Base-by-base conservation (phyloP, 2,797 vertebrate species). In the Silurus aristotelis region DNA sequence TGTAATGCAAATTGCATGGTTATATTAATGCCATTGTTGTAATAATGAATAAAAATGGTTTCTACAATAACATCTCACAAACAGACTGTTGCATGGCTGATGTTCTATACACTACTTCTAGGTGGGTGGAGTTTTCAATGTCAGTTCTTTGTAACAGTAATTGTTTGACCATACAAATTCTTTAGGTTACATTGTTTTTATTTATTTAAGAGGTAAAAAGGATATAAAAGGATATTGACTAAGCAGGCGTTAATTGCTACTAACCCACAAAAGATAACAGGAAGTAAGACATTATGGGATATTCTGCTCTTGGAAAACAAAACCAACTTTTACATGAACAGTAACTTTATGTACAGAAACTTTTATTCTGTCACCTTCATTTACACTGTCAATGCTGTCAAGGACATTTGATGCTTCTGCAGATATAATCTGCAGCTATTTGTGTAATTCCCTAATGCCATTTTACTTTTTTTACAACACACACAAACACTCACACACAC, bases 331-430 rank as follows among this genome's bases (percentile, higher is more conserved):
- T 0, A 20, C 17, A 9, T 46, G 3, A 10, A 48, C 12, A 48
- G 43, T 72, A 72, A n/a, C 48, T 52, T 52, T 52, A 10, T 7
- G 10, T 52, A 1, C 48, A 52, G 48, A 2, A 38, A 68, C 17
- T 17, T 68, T 68, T 38, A 68, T 68, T 31, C 4, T 17, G 60
- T 73, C 27, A 63, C 63, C 43, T 19, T 38, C 1, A 52, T 83
- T 76, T 76, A 43, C 46, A 4, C 55, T 55, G 48, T 25, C 10
- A 83, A 52, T 3, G 6, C 31, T 76, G 60, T 55, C n/a, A 76
- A 76, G 31, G 82, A 19, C 58, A 64, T 83, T 61, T 52, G 71
- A 73, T 75, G 43, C 19, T 76, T 63, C 43, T 67, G 5, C 38
- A 17, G n/a, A 60, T 48, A 60, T 48, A 46, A 83, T 63, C 22